These are phyloP conservation scores for Netelia melanura DNA, from an alignment of 2,888 invertebrate genomes.

Conservation along the genomic window DNA sequence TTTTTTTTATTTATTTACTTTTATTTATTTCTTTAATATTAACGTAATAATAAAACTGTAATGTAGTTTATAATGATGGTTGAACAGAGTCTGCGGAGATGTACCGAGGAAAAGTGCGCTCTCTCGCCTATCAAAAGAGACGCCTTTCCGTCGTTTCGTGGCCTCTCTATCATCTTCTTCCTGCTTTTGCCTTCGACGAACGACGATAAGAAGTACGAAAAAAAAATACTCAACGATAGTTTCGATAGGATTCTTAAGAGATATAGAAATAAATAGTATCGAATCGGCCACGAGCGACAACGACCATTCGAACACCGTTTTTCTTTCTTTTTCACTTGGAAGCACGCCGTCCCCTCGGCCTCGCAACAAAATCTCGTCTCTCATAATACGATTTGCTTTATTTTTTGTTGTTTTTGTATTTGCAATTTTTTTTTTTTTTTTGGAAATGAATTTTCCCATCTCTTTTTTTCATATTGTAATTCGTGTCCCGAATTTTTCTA, in stretches of 20 bases:
- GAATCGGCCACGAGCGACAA: conserved; percentile 49
- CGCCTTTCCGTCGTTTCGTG: background rate
- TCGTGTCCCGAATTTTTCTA: conserved; percentile 22
- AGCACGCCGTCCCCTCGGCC: conserved; percentile 60
- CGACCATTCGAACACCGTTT: background rate
- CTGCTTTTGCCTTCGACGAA: conserved; percentile 24
- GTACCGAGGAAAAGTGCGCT: conserved; percentile 49
- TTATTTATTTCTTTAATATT: conserved; percentile 70
- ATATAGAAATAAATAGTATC: conserved; percentile 69
- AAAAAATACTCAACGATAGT: conserved; percentile 59
- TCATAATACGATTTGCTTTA: conserved; percentile 66
- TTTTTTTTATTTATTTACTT: conserved; percentile 64
- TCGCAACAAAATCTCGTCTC: conserved; percentile 71
- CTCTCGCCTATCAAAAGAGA: background rate
- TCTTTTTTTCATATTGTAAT: conserved; percentile 1
- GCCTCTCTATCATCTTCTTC: background rate
- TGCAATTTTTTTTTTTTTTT: conserved; percentile 17
- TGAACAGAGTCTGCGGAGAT: conserved; percentile 57
- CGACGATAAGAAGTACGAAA: conserved; percentile 59
- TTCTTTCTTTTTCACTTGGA: conserved; percentile 60
- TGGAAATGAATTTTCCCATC: background rate
- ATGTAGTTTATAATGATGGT: conserved; percentile 65
- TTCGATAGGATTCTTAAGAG: conserved; percentile 63
- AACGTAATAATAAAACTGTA: conserved; percentile 73
- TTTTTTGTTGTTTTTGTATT: conserved; percentile 10